phyloP scores from a whole-genome alignment of 1,140 invertebrate genomes.

The Carcinoscorpius rotundicauda region DNA sequence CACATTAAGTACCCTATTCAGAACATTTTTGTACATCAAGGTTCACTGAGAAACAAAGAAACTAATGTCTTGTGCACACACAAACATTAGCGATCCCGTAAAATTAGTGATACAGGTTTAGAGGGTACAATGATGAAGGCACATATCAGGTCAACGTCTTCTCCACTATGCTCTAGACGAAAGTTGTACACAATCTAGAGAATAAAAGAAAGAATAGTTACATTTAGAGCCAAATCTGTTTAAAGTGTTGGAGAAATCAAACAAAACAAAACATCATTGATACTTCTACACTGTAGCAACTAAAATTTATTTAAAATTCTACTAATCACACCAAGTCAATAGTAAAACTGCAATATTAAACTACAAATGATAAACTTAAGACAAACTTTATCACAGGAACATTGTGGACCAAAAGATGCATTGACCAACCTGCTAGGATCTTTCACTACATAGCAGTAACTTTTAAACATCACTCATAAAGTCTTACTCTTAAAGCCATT shows the following conservation, averaged over 20 bases:
- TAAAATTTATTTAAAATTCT: no score
- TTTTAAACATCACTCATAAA: background rate
- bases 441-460: background rate
- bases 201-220: constrained; percentile 1
- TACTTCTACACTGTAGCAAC: background rate
- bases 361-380: background rate
- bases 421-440: background rate
- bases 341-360: background rate
- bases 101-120: constrained; percentile 16
- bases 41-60: no score
- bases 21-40: no score
- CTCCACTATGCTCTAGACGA: constrained; percentile 7
- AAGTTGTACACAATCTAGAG: constrained; percentile 17
- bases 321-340: background rate
- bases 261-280: background rate
- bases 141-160: constrained; percentile 15
- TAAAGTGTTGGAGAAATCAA: background rate
- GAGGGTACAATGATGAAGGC: constrained; percentile 23
- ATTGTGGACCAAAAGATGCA: background rate
- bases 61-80: background rate
- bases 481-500: background rate
- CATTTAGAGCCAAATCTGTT: background rate
- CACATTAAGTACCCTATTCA: no score
- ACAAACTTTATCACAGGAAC: background rate
- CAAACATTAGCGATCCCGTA: constrained; percentile 13